phyloP scores from a whole-genome alignment of 2,113 vertebrate genomes.

The Vireo altiloquus region DNA sequence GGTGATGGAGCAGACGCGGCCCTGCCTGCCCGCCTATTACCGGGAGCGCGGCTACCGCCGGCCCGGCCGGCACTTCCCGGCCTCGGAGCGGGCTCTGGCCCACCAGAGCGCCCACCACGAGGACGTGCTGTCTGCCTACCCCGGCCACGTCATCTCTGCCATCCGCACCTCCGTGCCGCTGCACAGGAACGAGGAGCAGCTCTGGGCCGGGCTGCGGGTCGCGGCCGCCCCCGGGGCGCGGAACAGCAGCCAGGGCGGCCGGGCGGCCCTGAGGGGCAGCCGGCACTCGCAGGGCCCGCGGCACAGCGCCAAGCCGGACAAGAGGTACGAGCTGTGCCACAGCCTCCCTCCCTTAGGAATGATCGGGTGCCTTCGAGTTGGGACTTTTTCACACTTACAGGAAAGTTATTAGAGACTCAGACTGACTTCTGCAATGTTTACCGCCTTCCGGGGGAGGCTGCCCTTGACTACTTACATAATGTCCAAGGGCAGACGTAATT shows the following conservation, averaged over 20 bases:
- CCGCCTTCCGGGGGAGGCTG: background rate
- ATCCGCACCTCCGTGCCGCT: constrained; percentile 80
- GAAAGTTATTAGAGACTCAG: rapidly evolving
- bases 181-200: constrained; percentile 60
- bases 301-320: constrained; percentile 48
- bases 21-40: constrained; percentile 80
- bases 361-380: rapidly evolving
- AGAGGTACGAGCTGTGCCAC: constrained; percentile 68
- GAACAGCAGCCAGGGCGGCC: constrained; percentile 45
- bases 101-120: constrained; percentile 28
- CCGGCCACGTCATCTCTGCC: constrained; percentile 78
- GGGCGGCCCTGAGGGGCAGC: constrained; percentile 39
- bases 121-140: constrained; percentile 39
- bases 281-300: constrained; percentile 60
- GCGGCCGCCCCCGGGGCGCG: background rate
- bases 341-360: rapidly evolving
- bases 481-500: background rate
- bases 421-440: background rate
- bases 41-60: constrained; percentile 6
- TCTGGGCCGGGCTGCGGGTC: background rate
- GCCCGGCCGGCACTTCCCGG: constrained; percentile 12
- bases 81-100: constrained; percentile 28
- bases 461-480: background rate
- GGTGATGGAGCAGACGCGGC: constrained; percentile 86
- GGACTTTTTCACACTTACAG: rapidly evolving